Base-by-base conservation (phyloP, 2,113 vertebrate genomes). In the Corythaeola cristata region DNA sequence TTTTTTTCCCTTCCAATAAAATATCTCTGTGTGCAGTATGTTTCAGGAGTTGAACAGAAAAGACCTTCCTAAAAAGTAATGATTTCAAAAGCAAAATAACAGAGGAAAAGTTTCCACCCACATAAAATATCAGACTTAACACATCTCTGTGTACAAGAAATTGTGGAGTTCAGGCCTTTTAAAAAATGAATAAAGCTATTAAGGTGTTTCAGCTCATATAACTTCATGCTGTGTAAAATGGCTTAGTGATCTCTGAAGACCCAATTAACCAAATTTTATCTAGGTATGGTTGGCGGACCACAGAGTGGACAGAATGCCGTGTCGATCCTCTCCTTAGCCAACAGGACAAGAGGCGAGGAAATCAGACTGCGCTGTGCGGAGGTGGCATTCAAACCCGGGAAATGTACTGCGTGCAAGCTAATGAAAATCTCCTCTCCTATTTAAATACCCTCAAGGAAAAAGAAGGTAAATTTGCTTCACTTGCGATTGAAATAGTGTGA, bases 291-390 rank as follows among this genome's bases (percentile, higher is more conserved):
- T 99, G 99, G 99, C 98, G 98, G 93, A 98, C 98, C 71, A 99
- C 99, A 0, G 99, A 99, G 94, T 99, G 99, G 99, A 98, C 98
- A 1, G 99, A 99, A 80, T 99, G 99, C 72, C 98, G 99, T 3
- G 98, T 99, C 0, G 99, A 99, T 93, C 94, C 98, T 47, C 96
- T 99, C 95, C 99, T 99, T 8, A 99, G 98, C 93, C 99, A 99
- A 41, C 99, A 99, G 96, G 99, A 99, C 96, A 99, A 99, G 92
- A 98, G 99, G 41, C 97, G 99, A 19, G 98, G 98, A 67, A 99
- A 99, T 93, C 98, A 99, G 94, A 99, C 99, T 0, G 98, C 99
- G 1, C 98, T 99, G 9, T 99, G 99, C 1, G 99, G 99, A 11
- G 99, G 99, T 5, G 99, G 99, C 9, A 32, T 99, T 89, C 99